phyloP scores from a whole-genome alignment of 1,140 invertebrate genomes.

The Physella acuta region DNA sequence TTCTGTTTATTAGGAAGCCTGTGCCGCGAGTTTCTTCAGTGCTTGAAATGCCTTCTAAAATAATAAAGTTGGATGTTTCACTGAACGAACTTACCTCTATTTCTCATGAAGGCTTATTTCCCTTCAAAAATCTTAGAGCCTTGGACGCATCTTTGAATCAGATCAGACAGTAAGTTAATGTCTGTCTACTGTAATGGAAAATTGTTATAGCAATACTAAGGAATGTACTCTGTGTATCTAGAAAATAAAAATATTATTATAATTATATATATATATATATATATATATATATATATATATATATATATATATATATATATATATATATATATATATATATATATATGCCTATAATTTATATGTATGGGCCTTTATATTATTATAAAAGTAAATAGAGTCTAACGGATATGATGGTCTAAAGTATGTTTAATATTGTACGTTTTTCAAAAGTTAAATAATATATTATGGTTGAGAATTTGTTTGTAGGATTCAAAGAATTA shows the following conservation, averaged over 20 bases:
- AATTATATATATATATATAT: not conserved
- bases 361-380: not conserved
- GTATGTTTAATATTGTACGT: not conserved
- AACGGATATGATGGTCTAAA: not conserved
- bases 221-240: not conserved
- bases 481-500: not conserved
- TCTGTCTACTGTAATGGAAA: not conserved
- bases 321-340: not conserved
- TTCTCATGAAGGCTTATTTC: conserved; percentile 41
- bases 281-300: not conserved
- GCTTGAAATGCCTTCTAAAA: conserved; percentile 44
- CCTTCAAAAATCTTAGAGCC: conserved; percentile 45
- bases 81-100: conserved; percentile 52
- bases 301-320: not conserved
- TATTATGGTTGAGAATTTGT: not conserved
- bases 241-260: not conserved
- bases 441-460: not conserved
- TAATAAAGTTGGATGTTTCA: conserved; percentile 48
- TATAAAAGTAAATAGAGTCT: not conserved
- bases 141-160: conserved; percentile 55
- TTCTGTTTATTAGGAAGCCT: too few relatives aligned
- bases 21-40: conserved; percentile 25
- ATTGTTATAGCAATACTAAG: not conserved
- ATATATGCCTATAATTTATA: too few relatives aligned
- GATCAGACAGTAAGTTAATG: conserved; percentile 44